Evolutionary conservation across 2,113 vertebrate genomes (phyloP), one percentile per base, ranked within the genome.

Genomic region (Petrocephalus microphthalmus): DNA sequence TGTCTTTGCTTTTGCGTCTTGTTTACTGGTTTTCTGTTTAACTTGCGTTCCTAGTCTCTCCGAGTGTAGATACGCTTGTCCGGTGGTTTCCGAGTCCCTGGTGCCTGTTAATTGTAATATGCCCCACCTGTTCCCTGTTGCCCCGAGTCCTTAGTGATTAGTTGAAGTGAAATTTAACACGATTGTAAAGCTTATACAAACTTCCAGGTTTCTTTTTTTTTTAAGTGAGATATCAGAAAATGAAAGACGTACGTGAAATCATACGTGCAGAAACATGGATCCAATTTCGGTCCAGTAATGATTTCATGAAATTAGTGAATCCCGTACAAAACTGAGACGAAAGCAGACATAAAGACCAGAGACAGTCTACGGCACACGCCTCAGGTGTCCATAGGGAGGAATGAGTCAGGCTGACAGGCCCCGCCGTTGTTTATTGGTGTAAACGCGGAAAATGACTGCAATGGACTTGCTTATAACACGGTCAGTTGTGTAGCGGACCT

Each of bases 391-490:
- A 45, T 17, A 47, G 81, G 81, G 81, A 83, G 81, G 81, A 83
- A 8, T 83, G 81, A 49, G 81, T 83, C 81, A 83, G 45, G 56
- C 67, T 49, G 53, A 51, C 78, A 22, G 81, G 53, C 86, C 52
- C 60, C 5, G 0, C 0, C 0, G 57, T 17, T 8, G 85, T 90
- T 93, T 93, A 92, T 90, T 91, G 92, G 90, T 89, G 83, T 91
- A 92, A 91, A 90, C 53, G 60, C 87, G 90, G 49, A 78, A 52
- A 90, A 89, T 89, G 92, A 85, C 87, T 85, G 90, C 83, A 19
- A 22, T 87, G 91, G 25, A 90, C 92, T 89, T 33, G 82, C 45
- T 83, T 83, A 83, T 83, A 49, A 83, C 37, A 83, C 37, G 81
- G 45, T 49, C 81, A 83, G 17, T 83, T 83, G 81, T 83, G 81